Conservation (phyloP, 2,113 vertebrate genomes). For the Atrichornis clamosus region DNA sequence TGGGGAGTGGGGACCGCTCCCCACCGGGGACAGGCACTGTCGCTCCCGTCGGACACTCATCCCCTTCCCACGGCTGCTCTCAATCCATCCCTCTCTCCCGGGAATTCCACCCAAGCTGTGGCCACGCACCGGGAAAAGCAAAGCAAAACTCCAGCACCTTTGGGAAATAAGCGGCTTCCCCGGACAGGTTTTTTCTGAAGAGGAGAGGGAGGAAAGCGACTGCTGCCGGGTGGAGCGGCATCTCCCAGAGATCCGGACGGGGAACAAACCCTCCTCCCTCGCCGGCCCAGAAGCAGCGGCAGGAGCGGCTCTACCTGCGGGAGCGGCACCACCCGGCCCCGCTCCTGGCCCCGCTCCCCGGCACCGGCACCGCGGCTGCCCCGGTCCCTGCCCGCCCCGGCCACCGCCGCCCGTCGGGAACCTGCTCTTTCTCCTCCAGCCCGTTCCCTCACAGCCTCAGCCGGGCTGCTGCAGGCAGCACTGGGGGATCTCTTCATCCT, state of each 20-base stretch:
- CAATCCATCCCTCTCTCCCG: rapidly evolving
- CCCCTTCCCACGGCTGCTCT: background rate
- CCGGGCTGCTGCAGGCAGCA: background rate
- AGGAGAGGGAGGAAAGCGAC: background rate
- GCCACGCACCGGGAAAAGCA: background rate
- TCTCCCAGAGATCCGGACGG: background rate
- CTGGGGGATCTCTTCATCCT: background rate
- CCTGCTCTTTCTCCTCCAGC: background rate
- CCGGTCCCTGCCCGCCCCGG: background rate
- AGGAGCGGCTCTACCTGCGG: background rate
- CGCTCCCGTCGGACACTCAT: rapidly evolving
- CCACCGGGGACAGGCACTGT: background rate
- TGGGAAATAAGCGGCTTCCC: background rate
- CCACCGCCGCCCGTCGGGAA: background rate
- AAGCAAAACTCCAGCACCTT: background rate
- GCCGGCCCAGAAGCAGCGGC: background rate
- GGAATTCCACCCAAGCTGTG: background rate
- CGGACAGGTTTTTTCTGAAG: background rate
- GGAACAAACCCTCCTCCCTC: too few relatives aligned
- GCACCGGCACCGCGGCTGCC: background rate
- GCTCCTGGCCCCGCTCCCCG: background rate
- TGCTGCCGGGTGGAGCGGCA: background rate
- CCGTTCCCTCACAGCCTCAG: background rate
- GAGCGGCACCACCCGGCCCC: background rate
- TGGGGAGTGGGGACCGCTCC: background rate